Conservation (phyloP, 2,797 vertebrate species). For the Steatocranus sp. region DNA sequence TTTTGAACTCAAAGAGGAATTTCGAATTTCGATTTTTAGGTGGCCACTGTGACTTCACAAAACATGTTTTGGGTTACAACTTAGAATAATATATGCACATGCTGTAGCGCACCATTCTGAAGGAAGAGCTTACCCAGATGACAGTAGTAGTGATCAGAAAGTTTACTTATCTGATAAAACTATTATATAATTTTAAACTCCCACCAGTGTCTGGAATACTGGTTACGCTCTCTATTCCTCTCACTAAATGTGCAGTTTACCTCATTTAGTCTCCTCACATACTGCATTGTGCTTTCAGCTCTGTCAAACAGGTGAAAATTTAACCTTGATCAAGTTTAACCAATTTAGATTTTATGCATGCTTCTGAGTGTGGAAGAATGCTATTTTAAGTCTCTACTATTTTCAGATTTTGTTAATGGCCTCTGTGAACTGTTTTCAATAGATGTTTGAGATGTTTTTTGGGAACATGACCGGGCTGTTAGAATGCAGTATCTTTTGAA, state of each 20-base stretch:
- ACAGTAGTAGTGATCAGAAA: background rate
- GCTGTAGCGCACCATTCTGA: background rate
- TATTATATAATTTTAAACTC: background rate
- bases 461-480: background rate
- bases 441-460: slow-evolving; percentile 11
- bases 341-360: background rate
- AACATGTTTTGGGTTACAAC: background rate
- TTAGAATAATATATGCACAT: background rate
- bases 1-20: background rate
- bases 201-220: background rate
- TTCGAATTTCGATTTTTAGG: background rate
- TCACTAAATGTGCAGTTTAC: background rate
- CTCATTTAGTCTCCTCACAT: background rate
- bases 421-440: slow-evolving; percentile 22
- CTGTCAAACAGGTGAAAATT: background rate
- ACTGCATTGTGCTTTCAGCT: background rate
- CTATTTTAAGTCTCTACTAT: slow-evolving; percentile 48
- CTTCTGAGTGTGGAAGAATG: background rate
- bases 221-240: background rate
- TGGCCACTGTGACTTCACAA: background rate
- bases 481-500: background rate
- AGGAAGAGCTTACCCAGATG: background rate
- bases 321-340: slow-evolving; percentile 22
- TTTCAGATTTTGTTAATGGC: slow-evolving; percentile 31
- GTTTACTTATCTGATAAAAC: background rate